Conservation (phyloP, 2,113 vertebrate species). For the Platycercus adscitus region DNA sequence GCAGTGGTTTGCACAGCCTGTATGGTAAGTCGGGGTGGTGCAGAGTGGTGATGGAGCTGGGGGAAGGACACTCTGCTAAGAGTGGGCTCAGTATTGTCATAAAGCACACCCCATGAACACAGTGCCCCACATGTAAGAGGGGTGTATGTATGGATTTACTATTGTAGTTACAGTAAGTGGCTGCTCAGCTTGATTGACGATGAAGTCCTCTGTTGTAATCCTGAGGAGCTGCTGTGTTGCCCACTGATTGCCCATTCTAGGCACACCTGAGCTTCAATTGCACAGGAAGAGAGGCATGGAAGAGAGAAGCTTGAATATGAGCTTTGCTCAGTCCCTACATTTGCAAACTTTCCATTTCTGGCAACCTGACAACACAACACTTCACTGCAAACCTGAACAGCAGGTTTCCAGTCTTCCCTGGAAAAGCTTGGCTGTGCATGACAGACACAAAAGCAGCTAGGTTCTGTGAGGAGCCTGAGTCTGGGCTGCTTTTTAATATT, state of each 20-base stretch:
- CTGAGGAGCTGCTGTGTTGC: fast-evolving
- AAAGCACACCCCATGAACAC: background rate
- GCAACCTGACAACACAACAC: fast-evolving
- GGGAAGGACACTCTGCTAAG: background rate
- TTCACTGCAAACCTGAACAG: background rate
- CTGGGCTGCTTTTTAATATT: background rate
- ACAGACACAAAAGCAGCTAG: background rate
- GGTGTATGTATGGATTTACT: background rate
- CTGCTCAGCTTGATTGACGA: background rate
- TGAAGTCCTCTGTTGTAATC: background rate
- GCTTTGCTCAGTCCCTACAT: fast-evolving
- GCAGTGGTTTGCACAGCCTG: background rate
- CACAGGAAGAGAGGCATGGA: fast-evolving
- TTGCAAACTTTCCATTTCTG: background rate
- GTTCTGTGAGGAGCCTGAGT: background rate
- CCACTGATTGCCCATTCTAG: background rate
- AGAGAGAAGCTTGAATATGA: background rate
- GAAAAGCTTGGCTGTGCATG: background rate
- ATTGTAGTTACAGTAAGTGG: fast-evolving
- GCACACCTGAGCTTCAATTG: fast-evolving
- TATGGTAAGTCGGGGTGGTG: background rate
- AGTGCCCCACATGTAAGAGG: fast-evolving
- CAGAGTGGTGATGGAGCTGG: fast-evolving
- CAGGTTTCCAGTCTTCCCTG: background rate
- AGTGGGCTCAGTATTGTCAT: fast-evolving